Percentiles rank a stretch among this genome's conserved stretches.
phyloP scores from a whole-genome alignment of 2,888 invertebrate species.

The Nipponacmea schrenckii region DNA sequence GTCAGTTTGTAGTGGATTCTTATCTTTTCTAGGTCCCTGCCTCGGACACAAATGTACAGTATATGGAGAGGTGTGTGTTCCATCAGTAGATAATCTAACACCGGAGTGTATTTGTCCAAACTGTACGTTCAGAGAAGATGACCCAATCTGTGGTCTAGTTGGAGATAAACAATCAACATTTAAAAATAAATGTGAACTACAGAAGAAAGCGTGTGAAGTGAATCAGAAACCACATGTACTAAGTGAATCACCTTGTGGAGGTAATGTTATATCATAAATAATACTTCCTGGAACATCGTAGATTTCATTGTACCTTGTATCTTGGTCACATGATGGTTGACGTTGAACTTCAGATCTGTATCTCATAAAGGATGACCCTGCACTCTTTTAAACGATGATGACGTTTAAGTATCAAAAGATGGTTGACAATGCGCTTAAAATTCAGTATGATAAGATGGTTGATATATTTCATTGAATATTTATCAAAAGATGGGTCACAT shows the following conservation, averaged over 20 bases:
- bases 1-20: no score
- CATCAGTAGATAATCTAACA: background rate
- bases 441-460: no score
- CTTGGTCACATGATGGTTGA: no score
- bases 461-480: no score
- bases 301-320: no score
- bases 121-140: slow-evolving; percentile 12
- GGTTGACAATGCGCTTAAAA: no score
- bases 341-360: no score
- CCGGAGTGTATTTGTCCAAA: slow-evolving; percentile 19
- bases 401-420: no score
- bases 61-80: background rate
- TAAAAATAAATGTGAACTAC: slow-evolving; percentile 28
- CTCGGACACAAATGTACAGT: background rate
- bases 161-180: slow-evolving; percentile 22
- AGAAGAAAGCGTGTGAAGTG: slow-evolving; percentile 21
- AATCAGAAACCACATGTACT: slow-evolving; percentile 9
- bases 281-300: no score
- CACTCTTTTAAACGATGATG: no score
- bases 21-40: background rate
- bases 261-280: background rate
- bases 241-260: background rate
- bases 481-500: no score
- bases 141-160: slow-evolving; percentile 18
- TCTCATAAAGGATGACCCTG: no score